Percentiles rank a stretch among this genome's conserved stretches.
These are phyloP conservation scores for Ips typographus DNA, from an alignment of 1,140 invertebrate species.

Conservation along the genomic window DNA sequence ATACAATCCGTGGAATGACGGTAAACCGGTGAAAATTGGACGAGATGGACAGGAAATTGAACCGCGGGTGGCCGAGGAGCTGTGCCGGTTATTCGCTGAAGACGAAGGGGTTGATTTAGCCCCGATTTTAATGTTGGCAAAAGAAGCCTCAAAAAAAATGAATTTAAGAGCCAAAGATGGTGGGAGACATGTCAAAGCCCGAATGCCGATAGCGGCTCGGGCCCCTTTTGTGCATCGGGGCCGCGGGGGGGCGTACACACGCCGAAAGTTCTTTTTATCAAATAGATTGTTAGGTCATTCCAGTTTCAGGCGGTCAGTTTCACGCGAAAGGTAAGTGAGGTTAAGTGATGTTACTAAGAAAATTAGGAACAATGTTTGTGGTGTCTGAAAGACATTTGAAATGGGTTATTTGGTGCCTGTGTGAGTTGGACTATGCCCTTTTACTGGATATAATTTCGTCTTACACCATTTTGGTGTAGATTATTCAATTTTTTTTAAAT, in stretches of 20 bases:
- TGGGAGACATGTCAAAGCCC: slow-evolving; percentile 56
- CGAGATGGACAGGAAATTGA: slow-evolving; percentile 98
- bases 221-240: slow-evolving; percentile 47
- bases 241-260: slow-evolving; percentile 53
- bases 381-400: slow-evolving; percentile 5
- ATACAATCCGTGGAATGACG: slow-evolving; percentile 98
- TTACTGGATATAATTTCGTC: too few relatives aligned
- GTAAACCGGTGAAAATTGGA: slow-evolving; percentile 97
- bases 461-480: too few relatives aligned
- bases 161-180: slow-evolving; percentile 56
- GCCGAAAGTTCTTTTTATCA: slow-evolving; percentile 57
- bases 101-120: slow-evolving; percentile 93
- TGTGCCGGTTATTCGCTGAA: slow-evolving; percentile 91
- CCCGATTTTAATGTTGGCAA: slow-evolving; percentile 84
- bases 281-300: slow-evolving; percentile 54
- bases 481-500: too few relatives aligned
- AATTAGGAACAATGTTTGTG: slow-evolving; percentile 4
- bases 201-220: slow-evolving; percentile 51
- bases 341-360: not conserved
- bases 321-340: slow-evolving; percentile 51
- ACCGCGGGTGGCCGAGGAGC: slow-evolving; percentile 88
- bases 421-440: slow-evolving; percentile 4
- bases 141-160: slow-evolving; percentile 73
- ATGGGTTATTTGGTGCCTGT: not conserved
- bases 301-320: slow-evolving; percentile 61